Evolutionary conservation across 1,140 invertebrate genomes (phyloP), one percentile per base, ranked within the genome.

Genomic region (Sitodiplosis mosellana): DNA sequence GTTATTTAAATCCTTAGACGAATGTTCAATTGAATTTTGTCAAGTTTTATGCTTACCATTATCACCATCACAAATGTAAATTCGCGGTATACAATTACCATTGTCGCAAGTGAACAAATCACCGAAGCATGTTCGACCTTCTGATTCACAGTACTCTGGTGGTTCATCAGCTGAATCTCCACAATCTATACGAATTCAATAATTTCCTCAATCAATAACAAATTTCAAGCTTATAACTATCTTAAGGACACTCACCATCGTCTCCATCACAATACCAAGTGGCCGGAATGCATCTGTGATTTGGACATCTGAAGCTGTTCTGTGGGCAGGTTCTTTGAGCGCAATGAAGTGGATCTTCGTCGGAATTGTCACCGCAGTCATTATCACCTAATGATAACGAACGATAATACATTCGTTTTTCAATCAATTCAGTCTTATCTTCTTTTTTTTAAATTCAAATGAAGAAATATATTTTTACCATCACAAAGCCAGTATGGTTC

Each of bases 61-160:
- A 59, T 92, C 87, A 1, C 88, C 89, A 63, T 98, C 93, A 59
- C 95, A 98, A n/a, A 94, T 89, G 63, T 97, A 98, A 50, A 89
- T 92, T 49, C 87, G 71, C 0, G 88, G 89, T 52, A 98, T 92
- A 61, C 94, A 99, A 57, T 93, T 94, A 6, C 91, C 92, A 66
- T 96, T 96, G 56, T 89, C 86, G 58, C 94, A 98, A 0, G 90
- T 93, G 58, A 95, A 96, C 1, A 93, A 67, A 63, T 94, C 90
- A 0, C 90, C 87, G 54, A 91, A 93, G 60, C 93, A 97, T 1
- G 89, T 94, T 53, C 89, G 74, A n/a, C 87, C 88, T 61, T 92
- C 88, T 14, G 83, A 86, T 55, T 89, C 87, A 58, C 89, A 94
- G 60, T 93, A 92, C 56, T 85, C 84, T 55, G 83, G 81, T 1